phyloP scores from a whole-genome alignment of 2,797 vertebrate genomes.

The Sebastes aleutianus region DNA sequence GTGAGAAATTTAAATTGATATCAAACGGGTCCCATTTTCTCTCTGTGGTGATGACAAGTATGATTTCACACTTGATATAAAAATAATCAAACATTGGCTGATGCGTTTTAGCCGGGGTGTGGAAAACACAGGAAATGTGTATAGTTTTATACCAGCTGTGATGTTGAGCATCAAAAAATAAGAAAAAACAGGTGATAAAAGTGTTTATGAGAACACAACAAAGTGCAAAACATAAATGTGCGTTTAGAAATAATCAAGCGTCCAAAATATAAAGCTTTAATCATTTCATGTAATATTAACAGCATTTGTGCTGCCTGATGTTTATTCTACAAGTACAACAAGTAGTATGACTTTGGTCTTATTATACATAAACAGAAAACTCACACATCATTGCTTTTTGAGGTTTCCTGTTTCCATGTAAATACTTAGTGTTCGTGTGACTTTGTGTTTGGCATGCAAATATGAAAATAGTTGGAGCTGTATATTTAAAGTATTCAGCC shows the following conservation, averaged over 20 bases:
- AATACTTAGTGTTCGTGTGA: not conserved
- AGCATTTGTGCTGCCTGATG: not conserved
- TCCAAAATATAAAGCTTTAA: not conserved
- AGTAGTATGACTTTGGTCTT: not conserved
- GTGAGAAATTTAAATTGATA: conserved; percentile 37
- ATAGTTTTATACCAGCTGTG: not conserved
- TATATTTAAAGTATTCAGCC: not conserved
- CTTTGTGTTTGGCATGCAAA: conserved; percentile 13
- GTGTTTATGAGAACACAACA: not conserved
- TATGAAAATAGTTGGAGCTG: not conserved
- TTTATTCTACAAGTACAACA: not conserved
- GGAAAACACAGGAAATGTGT: not conserved
- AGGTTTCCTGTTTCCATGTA: conserved; percentile 1
- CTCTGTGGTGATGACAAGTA: conserved; percentile 23
- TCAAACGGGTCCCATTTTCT: not conserved
- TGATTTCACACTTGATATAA: conserved; percentile 49
- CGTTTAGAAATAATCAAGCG: not conserved
- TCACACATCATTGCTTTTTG: not conserved
- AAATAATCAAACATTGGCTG: conserved; percentile 42
- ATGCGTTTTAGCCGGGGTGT: conserved; percentile 11
- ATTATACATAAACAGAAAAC: not conserved
- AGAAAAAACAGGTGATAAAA: not conserved
- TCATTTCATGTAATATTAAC: not conserved
- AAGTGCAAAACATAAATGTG: not conserved
- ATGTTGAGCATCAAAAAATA: not conserved